phyloP scores from a whole-genome alignment of 1,140 invertebrate genomes.

The Batillaria attramentaria region DNA sequence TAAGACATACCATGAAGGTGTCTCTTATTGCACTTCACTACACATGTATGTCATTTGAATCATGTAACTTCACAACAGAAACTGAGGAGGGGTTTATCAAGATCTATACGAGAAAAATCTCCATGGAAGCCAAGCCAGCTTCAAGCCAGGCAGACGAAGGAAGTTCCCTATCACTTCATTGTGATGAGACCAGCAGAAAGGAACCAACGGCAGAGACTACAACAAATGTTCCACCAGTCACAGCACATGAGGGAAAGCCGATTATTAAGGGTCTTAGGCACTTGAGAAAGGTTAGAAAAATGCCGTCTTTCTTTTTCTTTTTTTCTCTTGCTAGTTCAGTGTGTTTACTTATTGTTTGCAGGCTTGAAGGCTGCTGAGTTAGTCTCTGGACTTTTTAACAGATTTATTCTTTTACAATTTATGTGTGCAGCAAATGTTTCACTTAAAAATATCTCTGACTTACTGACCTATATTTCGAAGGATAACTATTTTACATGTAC shows the following conservation, averaged over 20 bases:
- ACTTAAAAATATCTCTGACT: too few species aligned
- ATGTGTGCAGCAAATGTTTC: too few species aligned
- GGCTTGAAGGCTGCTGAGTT: too few species aligned
- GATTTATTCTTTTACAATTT: too few species aligned
- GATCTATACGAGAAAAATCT: conserved; percentile 50
- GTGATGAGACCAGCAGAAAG: not conserved
- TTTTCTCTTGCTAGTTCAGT: too few species aligned
- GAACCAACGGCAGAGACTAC: not conserved
- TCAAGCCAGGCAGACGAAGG: conserved; percentile 29
- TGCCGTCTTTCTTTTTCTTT: not conserved
- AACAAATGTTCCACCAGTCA: not conserved
- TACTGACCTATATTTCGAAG: too few species aligned
- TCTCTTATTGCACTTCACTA: too few species aligned
- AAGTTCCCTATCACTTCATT: not conserved
- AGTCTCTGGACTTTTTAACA: too few species aligned
- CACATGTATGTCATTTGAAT: not conserved
- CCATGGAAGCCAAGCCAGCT: conserved; percentile 33
- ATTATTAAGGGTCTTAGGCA: conserved; percentile 55
- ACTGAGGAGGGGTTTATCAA: conserved; percentile 73
- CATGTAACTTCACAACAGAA: conserved; percentile 56
- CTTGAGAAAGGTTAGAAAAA: conserved; percentile 52
- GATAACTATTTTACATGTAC: too few species aligned
- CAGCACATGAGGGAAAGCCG: conserved; percentile 28
- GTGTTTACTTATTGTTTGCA: too few species aligned
- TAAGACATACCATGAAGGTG: too few species aligned